Conservation (phyloP, 1,140 invertebrate species). For the Neuroterus valhalla region DNA sequence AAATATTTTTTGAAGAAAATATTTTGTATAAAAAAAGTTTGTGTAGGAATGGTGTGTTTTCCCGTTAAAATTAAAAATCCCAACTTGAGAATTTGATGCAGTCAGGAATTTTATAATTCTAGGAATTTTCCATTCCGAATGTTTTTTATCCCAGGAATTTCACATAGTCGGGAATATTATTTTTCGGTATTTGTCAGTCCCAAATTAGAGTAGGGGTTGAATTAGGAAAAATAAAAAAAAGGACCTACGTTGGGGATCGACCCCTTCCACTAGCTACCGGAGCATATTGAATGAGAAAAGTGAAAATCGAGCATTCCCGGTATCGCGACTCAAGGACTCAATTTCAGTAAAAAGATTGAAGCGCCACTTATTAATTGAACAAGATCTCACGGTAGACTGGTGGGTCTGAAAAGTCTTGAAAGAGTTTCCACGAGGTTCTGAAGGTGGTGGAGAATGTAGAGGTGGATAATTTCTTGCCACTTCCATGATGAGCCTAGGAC, state of each 20-base stretch:
- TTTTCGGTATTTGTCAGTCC: no score
- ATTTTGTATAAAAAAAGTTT: no score
- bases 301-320: neutral
- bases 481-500: slow-evolving; percentile 44
- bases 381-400: slow-evolving; percentile 62
- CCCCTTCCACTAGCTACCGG: neutral
- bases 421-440: slow-evolving; percentile 20
- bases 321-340: neutral
- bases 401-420: slow-evolving; percentile 16
- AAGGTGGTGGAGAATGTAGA: slow-evolving; percentile 32
- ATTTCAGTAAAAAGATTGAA: neutral
- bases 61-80: no score
- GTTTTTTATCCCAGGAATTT: no score
- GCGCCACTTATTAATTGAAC: slow-evolving; percentile 60
- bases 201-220: no score
- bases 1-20: no score
- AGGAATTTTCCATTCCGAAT: no score
- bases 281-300: slow-evolving; percentile 20
- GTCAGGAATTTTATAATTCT: no score
- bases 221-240: neutral
- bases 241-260: neutral
- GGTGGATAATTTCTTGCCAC: slow-evolving; percentile 58
- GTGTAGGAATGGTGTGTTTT: no score
- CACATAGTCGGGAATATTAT: no score
- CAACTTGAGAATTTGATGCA: no score